Conservation (phyloP, 2,888 invertebrate genomes). For the Lepetodrilus schrolli region DNA sequence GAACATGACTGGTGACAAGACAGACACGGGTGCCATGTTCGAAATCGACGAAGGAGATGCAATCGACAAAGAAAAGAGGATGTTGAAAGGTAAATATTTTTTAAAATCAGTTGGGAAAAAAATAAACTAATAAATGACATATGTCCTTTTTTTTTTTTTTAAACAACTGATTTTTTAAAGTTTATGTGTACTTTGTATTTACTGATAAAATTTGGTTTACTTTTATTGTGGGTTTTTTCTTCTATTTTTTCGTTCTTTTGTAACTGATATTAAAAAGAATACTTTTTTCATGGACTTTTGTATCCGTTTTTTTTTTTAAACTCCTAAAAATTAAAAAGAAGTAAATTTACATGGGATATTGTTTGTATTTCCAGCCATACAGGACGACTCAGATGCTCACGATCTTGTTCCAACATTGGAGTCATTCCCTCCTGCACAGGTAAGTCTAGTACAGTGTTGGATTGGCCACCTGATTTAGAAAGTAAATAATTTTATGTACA, state of each 20-base stretch:
- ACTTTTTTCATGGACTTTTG: too few species aligned
- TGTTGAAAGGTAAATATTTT: neutral
- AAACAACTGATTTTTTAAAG: too few species aligned
- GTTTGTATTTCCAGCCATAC: neutral
- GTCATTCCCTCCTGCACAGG: conserved; percentile 42
- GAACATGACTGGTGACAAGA: conserved; percentile 48
- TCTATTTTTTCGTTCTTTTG: too few species aligned
- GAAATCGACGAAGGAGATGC: conserved; percentile 49
- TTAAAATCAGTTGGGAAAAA: too few species aligned
- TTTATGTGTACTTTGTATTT: too few species aligned
- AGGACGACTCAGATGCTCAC: conserved; percentile 37
- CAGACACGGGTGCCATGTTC: conserved; percentile 55
- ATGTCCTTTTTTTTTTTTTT: neutral
- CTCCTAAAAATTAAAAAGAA: too few species aligned
- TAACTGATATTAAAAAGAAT: too few species aligned
- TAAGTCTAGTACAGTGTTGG: conserved; percentile 16
- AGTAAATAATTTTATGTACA: too few species aligned
- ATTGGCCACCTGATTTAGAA: too few species aligned
- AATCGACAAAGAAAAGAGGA: conserved; percentile 36
- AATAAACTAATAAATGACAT: neutral
- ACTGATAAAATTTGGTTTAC: too few species aligned
- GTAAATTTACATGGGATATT: neutral
- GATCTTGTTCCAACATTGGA: conserved; percentile 54
- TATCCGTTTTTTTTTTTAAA: too few species aligned
- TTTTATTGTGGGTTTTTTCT: too few species aligned